phyloP scores from a whole-genome alignment of 2,888 invertebrate genomes.

The Xestobium rufovillosum region DNA sequence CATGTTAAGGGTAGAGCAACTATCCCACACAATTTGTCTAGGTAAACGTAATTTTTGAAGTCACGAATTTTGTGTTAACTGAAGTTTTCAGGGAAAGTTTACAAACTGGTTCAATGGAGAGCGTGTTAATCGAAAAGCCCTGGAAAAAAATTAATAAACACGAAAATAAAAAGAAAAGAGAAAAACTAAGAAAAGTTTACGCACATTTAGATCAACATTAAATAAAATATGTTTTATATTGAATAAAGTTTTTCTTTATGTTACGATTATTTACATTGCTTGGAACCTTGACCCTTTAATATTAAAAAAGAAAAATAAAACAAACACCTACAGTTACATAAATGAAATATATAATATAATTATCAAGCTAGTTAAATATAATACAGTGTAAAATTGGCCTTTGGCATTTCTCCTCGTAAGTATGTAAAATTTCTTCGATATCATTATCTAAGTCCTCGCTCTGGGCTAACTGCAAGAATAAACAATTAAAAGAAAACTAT shows the following conservation, averaged over 20 bases:
- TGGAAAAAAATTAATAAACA: slow-evolving; percentile 81
- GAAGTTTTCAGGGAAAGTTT: slow-evolving; percentile 10
- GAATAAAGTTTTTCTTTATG: no score
- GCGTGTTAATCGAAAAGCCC: slow-evolving; percentile 48
- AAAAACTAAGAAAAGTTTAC: slow-evolving; percentile 83
- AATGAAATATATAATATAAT: no score
- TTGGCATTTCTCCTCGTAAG: slow-evolving; percentile 83
- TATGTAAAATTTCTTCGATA: slow-evolving; percentile 91
- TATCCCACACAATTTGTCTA: slow-evolving; percentile 10
- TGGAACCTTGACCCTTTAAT: no score
- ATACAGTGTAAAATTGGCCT: slow-evolving; percentile 88
- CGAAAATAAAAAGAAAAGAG: slow-evolving; percentile 81
- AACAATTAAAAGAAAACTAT: slow-evolving; percentile 9
- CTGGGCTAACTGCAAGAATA: slow-evolving; percentile 63
- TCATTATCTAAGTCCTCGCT: slow-evolving; percentile 94
- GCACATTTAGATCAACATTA: slow-evolving; percentile 76
- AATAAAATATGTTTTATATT: no score
- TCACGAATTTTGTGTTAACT: no score
- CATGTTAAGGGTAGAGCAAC: slow-evolving; percentile 33
- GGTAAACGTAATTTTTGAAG: slow-evolving; percentile 4
- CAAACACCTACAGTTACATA: no score
- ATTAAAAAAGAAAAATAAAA: no score
- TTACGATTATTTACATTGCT: no score
- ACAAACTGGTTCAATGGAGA: neutral
- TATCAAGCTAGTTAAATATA: slow-evolving; percentile 81